A percentile compares a stretch with the other conserved stretches of the same genome.
Evolutionary conservation across 2,113 vertebrate species (phyloP).

Genomic region (Crotalus helleri): DNA sequence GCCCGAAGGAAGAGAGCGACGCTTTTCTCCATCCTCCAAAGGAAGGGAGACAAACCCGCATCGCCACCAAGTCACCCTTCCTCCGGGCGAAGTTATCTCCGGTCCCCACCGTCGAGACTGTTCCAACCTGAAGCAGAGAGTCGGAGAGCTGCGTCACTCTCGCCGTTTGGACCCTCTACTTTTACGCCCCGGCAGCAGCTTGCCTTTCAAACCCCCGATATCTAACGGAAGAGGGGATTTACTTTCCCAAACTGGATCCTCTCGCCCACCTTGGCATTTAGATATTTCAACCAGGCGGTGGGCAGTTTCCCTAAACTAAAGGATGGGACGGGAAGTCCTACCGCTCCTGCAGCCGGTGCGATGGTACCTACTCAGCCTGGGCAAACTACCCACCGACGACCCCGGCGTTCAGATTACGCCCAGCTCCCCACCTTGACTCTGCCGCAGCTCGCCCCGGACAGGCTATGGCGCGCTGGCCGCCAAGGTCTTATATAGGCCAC

Average conservation of each 20-base stretch:
- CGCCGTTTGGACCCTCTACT: background rate
- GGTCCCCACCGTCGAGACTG: background rate
- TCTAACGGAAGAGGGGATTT: background rate
- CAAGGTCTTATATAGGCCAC: background rate
- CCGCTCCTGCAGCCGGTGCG: background rate
- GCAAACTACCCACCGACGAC: background rate
- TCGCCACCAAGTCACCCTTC: background rate
- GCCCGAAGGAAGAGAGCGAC: background rate
- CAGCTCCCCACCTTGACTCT: background rate
- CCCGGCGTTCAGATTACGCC: background rate
- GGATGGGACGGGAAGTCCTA: background rate
- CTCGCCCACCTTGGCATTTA: background rate
- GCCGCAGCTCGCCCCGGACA: background rate
- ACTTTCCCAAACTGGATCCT: background rate
- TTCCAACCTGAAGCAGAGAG: background rate
- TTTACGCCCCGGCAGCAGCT: background rate
- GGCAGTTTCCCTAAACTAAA: background rate
- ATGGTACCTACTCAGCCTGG: background rate
- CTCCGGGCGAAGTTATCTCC: background rate
- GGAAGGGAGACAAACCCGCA: background rate
- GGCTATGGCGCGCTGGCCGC: background rate
- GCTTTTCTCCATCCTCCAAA: background rate
- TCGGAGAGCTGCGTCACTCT: background rate
- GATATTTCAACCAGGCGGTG: background rate
- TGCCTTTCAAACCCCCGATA: background rate